phyloP scores from a whole-genome alignment of 2,888 invertebrate species.

The Cephalotes varians region DNA sequence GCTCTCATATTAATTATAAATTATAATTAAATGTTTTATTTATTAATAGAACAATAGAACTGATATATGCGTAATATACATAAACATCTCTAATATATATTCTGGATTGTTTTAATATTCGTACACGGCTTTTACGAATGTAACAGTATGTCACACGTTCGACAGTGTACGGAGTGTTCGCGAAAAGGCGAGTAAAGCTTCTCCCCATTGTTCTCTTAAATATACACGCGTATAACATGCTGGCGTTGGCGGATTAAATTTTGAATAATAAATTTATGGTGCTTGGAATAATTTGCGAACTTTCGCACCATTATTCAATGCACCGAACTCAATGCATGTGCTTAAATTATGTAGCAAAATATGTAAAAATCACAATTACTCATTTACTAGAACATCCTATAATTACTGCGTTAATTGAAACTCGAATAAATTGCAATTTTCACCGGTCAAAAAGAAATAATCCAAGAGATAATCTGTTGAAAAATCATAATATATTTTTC shows the following conservation, averaged over 20 bases:
- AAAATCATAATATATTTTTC: background rate
- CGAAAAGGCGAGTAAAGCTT: background rate
- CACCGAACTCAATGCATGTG: background rate
- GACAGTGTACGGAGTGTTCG: background rate
- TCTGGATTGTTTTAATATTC: conserved; percentile 8
- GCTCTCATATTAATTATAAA: conserved; percentile 36
- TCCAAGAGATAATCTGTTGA: background rate
- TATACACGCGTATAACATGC: background rate
- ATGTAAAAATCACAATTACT: conserved; percentile 28
- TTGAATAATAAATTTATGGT: conserved; percentile 43
- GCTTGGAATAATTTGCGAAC: conserved; percentile 7
- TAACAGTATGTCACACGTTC: background rate
- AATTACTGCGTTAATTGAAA: background rate
- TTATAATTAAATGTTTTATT: conserved; percentile 41
- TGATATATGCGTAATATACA: background rate
- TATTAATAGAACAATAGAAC: conserved; percentile 4
- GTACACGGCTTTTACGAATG: conserved; percentile 2
- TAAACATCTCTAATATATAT: background rate
- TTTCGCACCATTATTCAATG: conserved; percentile 8
- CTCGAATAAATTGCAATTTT: background rate
- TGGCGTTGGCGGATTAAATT: conserved; percentile 10
- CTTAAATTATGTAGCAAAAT: background rate
- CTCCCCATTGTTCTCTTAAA: conserved; percentile 1
- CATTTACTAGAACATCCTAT: background rate
- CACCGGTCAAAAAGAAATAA: background rate